Conservation (phyloP, 2,797 vertebrate species). For the Peromyscus nudipes region DNA sequence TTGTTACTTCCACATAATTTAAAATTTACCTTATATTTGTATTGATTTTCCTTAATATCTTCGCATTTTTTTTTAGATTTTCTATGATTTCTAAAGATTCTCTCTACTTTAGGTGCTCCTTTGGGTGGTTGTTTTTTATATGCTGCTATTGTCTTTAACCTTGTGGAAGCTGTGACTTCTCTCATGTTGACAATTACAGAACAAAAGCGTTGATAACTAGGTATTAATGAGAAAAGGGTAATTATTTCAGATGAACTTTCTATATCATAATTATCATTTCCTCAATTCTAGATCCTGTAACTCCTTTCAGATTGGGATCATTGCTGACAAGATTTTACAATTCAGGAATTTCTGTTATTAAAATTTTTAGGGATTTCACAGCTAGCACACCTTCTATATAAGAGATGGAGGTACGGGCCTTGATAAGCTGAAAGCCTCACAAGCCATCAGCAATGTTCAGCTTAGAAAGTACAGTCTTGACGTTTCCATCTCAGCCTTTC, state of each 20-base stretch:
- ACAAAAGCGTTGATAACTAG: not conserved
- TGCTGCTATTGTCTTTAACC: not conserved
- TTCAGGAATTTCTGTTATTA: not conserved
- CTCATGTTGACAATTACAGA: not conserved
- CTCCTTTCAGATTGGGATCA: not conserved
- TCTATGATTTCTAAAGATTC: not conserved
- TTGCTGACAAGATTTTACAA: not conserved
- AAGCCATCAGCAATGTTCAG: not conserved
- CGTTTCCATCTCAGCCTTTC: not conserved
- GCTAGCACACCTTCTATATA: not conserved
- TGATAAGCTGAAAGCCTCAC: not conserved
- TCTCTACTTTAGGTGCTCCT: not conserved
- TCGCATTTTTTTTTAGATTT: not conserved
- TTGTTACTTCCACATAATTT: not conserved
- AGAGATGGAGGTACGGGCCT: not conserved
- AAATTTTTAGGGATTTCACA: not conserved
- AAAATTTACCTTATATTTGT: not conserved
- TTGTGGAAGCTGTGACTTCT: not conserved
- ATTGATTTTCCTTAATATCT: not conserved
- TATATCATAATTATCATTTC: not conserved
- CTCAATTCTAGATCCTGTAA: not conserved
- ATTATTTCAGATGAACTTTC: not conserved
- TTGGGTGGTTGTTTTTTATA: not conserved
- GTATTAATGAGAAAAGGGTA: not conserved
- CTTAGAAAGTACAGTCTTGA: slow-evolving; percentile 29